Conservation (phyloP, 2,797 vertebrate genomes). For the Meda fulgida region DNA sequence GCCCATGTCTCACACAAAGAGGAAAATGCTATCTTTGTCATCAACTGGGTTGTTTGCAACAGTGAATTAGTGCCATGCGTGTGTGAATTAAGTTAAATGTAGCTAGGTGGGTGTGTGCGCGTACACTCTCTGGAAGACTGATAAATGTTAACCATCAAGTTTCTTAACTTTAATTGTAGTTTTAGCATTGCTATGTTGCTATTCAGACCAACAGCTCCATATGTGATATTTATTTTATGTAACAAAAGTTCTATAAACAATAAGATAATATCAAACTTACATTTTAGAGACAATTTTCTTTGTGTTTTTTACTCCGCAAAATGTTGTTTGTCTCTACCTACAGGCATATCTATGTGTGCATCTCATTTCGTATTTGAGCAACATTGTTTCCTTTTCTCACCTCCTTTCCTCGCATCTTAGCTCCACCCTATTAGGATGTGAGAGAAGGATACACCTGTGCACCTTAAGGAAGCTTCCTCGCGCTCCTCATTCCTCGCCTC, state of each 20-base stretch:
- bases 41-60: slow-evolving; percentile 7
- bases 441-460: too few relatives aligned
- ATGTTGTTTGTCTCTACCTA: too few relatives aligned
- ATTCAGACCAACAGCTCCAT: not conserved
- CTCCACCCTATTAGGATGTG: too few relatives aligned
- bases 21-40: slow-evolving; percentile 17
- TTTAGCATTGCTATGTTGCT: not conserved
- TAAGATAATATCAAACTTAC: not conserved
- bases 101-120: not conserved
- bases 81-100: not conserved
- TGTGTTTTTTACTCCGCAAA: not conserved
- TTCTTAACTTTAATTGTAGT: not conserved
- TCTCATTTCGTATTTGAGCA: too few relatives aligned
- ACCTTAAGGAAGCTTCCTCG: too few relatives aligned
- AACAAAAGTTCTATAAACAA: not conserved
- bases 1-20: slow-evolving; percentile 19
- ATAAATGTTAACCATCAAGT: not conserved
- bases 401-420: too few relatives aligned
- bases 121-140: not conserved
- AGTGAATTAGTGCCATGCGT: slow-evolving; percentile 6
- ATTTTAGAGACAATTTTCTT: not conserved
- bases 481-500: too few relatives aligned
- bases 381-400: too few relatives aligned
- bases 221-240: too few relatives aligned
- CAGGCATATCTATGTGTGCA: too few relatives aligned